Conservation (phyloP, 2,113 vertebrate species). For the Xenopus borealis region DNA sequence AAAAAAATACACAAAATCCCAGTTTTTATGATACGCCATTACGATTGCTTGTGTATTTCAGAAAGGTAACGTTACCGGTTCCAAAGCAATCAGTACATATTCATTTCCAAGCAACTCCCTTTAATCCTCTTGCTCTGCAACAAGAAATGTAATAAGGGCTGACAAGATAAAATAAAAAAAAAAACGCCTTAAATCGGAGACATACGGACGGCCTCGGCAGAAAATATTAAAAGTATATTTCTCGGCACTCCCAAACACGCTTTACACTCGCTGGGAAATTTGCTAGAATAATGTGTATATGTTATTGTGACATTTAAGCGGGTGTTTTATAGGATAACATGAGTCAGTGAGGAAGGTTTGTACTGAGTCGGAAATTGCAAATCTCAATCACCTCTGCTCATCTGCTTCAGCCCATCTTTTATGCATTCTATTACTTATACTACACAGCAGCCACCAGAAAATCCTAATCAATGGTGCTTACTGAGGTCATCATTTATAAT, state of each 20-base stretch:
- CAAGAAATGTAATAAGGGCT: background rate
- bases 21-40: background rate
- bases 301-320: background rate
- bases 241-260: conserved; percentile 9
- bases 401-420: background rate
- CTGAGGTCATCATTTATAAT: too few relatives aligned
- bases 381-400: background rate
- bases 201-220: background rate
- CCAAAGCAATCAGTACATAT: background rate
- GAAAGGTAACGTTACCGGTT: too few relatives aligned
- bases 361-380: conserved; percentile 13
- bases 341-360: conserved; percentile 16
- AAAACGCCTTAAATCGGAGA: background rate
- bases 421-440: too few relatives aligned
- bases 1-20: background rate
- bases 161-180: conserved; percentile 3
- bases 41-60: background rate
- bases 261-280: conserved; percentile 18
- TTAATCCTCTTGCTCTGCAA: background rate
- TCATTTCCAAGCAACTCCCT: background rate
- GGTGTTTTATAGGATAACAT: conserved; percentile 26
- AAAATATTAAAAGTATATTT: conserved; percentile 13
- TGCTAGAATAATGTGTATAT: background rate
- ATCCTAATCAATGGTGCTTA: too few relatives aligned
- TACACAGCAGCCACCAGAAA: too few relatives aligned